Evolutionary conservation across 64 coral and sea anemone genomes (phyloP).

Genomic region (Trachythela sp.): DNA sequence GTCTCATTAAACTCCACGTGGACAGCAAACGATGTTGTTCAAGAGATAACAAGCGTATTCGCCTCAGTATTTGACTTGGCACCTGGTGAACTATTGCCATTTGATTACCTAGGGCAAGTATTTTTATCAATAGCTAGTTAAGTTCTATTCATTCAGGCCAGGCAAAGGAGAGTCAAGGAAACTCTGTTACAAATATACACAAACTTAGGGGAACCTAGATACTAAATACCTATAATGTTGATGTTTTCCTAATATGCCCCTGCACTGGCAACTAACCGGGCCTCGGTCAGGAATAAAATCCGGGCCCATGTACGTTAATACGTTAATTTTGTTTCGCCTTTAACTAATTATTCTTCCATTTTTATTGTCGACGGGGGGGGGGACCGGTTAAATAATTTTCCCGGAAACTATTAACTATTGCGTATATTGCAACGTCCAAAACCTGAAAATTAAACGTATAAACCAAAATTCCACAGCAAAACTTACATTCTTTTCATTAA

Average conservation of each 20-base stretch:
- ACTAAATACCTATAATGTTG: not conserved
- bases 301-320: too few relatives aligned
- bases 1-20: not conserved
- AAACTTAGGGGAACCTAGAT: not conserved
- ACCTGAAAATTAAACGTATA: not conserved
- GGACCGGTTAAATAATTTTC: too few relatives aligned
- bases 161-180: not conserved
- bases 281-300: too few relatives aligned
- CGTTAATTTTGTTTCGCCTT: too few relatives aligned
- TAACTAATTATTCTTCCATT: too few relatives aligned
- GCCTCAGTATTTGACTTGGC: not conserved
- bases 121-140: not conserved
- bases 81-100: not conserved
- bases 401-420: too few relatives aligned
- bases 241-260: not conserved
- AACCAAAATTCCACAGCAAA: not conserved
- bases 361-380: too few relatives aligned
- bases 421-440: not conserved
- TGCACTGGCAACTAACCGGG: not conserved
- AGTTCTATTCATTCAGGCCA: not conserved
- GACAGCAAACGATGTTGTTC: not conserved
- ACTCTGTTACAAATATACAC: not conserved
- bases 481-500: too few relatives aligned
- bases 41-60: too few relatives aligned
- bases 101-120: not conserved